Base-by-base conservation (phyloP, 2,113 vertebrate genomes). In the Campylorhamphus procurvoides region DNA sequence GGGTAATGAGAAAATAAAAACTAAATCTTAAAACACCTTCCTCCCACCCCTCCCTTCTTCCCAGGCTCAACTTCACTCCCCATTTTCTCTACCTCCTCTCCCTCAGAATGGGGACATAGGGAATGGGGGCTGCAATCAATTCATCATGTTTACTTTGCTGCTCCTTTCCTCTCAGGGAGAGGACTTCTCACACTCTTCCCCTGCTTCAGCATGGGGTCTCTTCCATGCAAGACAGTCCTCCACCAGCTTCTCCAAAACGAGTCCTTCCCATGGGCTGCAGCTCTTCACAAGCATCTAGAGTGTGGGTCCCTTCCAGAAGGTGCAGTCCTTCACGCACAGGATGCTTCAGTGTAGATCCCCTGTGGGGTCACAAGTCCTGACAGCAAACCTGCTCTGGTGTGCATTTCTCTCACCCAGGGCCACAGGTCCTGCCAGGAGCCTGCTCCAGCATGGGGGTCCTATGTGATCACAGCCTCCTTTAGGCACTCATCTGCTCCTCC, bases 311-410 rank as follows among this genome's bases (percentile, higher is more conserved):
- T 64, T 64, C 23, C 50, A 37, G 27, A 8, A 20, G 42, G 31
- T 3, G 4, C 56, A 9, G 4, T 16, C 31, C 63, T 49, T 49
- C 50, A 50, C 50, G 35, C 46, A 7, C 22, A 42, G 50, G 31
- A 40, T 72, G 46, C 40, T 31, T 23, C 71, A 55, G 31, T 5
- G 10, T n/a, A 46, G 39, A 40, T 40, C 14, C 29, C 13, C 33
- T 0, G 0, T 8, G 47, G 71, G n/a, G 19, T 68, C 46, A 40
- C n/a, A 42, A 15, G 47, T 27, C 62, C 46, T n/a, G n/a, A 50
- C 69, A 62, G 53, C 24, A 47, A 76, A 15, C 20, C 16, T 39
- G 23, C 31, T 39, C 16, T 33, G 14, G 16, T 0, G 14, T 31
- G 35, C 17, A 15, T n/a, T 22, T 25, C 13, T 35, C 37, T 42